Base-by-base conservation (phyloP, 2,888 invertebrate species). In the Chouioia cunea region DNA sequence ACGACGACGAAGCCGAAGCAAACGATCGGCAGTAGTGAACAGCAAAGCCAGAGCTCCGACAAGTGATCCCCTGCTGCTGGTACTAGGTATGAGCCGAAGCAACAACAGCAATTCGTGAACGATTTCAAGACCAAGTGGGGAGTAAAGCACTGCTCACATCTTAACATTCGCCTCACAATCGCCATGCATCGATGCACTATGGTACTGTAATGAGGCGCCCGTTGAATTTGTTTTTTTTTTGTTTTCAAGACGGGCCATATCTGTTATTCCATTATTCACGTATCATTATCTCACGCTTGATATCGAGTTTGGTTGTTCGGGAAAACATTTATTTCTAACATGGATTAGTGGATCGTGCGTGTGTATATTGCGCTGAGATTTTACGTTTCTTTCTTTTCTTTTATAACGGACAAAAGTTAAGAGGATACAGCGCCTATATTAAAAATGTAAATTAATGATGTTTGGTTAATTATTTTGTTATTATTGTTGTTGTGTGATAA, bases 11-110 rank as follows among this genome's bases (percentile, higher is more conserved):
- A 85, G 16, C 50, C 50, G 80, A 86, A 85, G 16, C 50, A n/a
- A 71, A 78, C 85, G 85, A 78, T 80, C 85, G 73, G 86, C 36
- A 36, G 85, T 76, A 85, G 44, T 2, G 73, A 73, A 3, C 70
- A 86, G 77, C 36, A 36, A 36, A 84, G 84, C 73, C 82, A 84
- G 76, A 84, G 80, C 79, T 81, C 83, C 77, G 86, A 86, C 79
- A 86, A 87, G 86, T 86, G 86, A 86, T 86, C 85, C 81, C 81
- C 82, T 82, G 81, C 82, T 82, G 81, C 83, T 80, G 77, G 76
- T 74, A 79, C n/a, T 60, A 50, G 63, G 70, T 36, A 48, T 48
- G 50, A 58, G 63, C 56, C 16, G 16, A 10, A n/a, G 58, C 44
- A 18, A 18, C 27, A 18, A n/a, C n/a, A 60, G 50, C 15, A 53